phyloP scores from a whole-genome alignment of 2,888 invertebrate species.

The Arctia plantaginis region DNA sequence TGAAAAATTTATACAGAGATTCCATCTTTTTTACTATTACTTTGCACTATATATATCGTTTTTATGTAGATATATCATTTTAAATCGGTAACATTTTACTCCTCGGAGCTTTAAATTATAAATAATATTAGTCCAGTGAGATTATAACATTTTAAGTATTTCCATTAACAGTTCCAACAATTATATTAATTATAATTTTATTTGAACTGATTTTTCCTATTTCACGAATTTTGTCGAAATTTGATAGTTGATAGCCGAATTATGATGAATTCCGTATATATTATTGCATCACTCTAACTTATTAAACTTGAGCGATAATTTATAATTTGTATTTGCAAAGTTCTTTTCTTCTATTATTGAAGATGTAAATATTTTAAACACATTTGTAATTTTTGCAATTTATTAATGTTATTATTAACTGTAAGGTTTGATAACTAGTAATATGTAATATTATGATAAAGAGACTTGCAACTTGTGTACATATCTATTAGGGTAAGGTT shows the following conservation, averaged over 20 bases:
- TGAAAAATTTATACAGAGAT: slow-evolving; percentile 58
- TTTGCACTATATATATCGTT: slow-evolving; percentile 49
- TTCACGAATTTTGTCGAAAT: slow-evolving; percentile 44
- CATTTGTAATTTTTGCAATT: slow-evolving; percentile 81
- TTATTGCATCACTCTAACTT: slow-evolving; percentile 41
- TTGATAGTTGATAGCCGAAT: slow-evolving; percentile 46
- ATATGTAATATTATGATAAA: slow-evolving; percentile 78
- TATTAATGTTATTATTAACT: slow-evolving; percentile 76
- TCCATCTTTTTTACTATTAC: slow-evolving; percentile 56
- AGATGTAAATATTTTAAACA: slow-evolving; percentile 85
- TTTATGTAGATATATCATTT: slow-evolving; percentile 48
- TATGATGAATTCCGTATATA: slow-evolving; percentile 41
- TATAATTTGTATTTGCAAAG: slow-evolving; percentile 42
- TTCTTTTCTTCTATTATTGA: slow-evolving; percentile 67
- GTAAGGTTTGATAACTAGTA: slow-evolving; percentile 79
- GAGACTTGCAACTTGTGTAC: slow-evolving; percentile 85
- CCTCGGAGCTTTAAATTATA: slow-evolving; percentile 67
- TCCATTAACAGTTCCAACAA: slow-evolving; percentile 52
- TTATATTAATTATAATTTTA: slow-evolving; percentile 52
- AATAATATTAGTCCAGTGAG: slow-evolving; percentile 69
- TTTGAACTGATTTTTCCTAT: slow-evolving; percentile 49
- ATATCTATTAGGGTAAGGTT: slow-evolving; percentile 83
- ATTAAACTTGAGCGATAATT: slow-evolving; percentile 33
- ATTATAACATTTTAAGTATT: slow-evolving; percentile 59
- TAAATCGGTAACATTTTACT: slow-evolving; percentile 46